Conservation (phyloP, 2,797 vertebrate species). For the Rhinogobio ventralis region DNA sequence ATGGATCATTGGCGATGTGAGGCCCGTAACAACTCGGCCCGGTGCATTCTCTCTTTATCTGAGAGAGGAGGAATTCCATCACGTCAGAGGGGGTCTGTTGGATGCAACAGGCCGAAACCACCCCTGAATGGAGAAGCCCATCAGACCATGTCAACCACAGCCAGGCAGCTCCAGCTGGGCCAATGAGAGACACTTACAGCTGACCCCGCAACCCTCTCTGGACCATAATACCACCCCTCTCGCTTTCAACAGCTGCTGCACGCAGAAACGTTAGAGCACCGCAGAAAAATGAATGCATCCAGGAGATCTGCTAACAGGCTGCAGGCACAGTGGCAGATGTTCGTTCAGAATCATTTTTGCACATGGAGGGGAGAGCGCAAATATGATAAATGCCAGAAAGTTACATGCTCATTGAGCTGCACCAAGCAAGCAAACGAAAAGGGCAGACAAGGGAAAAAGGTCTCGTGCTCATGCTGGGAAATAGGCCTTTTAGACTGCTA, state of each 20-base stretch:
- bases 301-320: conserved; percentile 71
- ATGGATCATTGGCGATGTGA: conserved; percentile 47
- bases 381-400: conserved; percentile 64
- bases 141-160: conserved; percentile 69
- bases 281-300: conserved; percentile 65
- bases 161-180: conserved; percentile 74
- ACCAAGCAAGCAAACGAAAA: conserved; percentile 56
- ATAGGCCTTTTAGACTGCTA: background rate
- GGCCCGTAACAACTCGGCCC: conserved; percentile 55
- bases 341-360: conserved; percentile 64
- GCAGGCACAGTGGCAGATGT: conserved; percentile 69
- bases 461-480: background rate
- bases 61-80: conserved; percentile 72
- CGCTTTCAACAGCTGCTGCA: conserved; percentile 70
- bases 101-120: conserved; percentile 74
- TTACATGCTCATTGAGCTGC: conserved; percentile 63
- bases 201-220: conserved; percentile 63
- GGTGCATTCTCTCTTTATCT: conserved; percentile 65
- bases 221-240: conserved; percentile 40
- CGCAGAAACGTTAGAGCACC: conserved; percentile 66
- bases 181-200: conserved; percentile 68
- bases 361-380: conserved; percentile 68
- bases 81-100: conserved; percentile 74
- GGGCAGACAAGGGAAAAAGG: conserved; percentile 2
- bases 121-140: conserved; percentile 75